Evolutionary conservation across 2,797 vertebrate genomes (phyloP).

Genomic region (Rhinella marina): DNA sequence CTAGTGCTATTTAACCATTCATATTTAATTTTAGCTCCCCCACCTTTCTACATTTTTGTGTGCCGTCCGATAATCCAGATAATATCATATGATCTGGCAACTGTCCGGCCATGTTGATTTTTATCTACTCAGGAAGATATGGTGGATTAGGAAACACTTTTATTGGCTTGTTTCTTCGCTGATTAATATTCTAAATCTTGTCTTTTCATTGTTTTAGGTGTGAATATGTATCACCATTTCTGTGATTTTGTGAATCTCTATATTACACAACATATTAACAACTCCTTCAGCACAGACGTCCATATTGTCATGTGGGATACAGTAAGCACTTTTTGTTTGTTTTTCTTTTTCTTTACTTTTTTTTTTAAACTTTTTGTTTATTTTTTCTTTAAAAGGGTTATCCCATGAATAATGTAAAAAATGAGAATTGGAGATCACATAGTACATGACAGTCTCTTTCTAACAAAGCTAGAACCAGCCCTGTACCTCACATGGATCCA

Average conservation of each 20-base stretch:
- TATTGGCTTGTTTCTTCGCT: no score
- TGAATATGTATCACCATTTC: constrained; percentile 99
- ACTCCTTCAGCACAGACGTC: constrained; percentile 90
- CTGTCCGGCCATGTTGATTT: neutral
- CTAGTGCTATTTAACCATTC: no score
- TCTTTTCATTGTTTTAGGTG: constrained; percentile 75
- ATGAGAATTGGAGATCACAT: no score
- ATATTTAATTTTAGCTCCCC: neutral
- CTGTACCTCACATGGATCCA: no score
- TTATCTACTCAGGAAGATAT: neutral
- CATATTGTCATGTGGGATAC: constrained; percentile 98
- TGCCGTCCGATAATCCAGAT: neutral
- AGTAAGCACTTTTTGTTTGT: constrained; percentile 74
- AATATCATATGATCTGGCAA: neutral
- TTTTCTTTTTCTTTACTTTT: neutral
- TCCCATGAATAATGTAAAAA: no score
- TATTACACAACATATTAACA: constrained; percentile 94
- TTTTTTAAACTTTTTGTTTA: no score
- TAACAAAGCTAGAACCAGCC: no score
- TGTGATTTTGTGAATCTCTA: constrained; percentile 98
- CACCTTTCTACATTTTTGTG: neutral
- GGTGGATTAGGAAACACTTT: no score
- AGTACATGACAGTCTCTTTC: no score
- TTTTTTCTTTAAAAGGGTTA: no score
- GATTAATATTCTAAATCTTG: no score